Evolutionary conservation across 2,888 invertebrate species (phyloP).

Genomic region (Lathronympha strigana): DNA sequence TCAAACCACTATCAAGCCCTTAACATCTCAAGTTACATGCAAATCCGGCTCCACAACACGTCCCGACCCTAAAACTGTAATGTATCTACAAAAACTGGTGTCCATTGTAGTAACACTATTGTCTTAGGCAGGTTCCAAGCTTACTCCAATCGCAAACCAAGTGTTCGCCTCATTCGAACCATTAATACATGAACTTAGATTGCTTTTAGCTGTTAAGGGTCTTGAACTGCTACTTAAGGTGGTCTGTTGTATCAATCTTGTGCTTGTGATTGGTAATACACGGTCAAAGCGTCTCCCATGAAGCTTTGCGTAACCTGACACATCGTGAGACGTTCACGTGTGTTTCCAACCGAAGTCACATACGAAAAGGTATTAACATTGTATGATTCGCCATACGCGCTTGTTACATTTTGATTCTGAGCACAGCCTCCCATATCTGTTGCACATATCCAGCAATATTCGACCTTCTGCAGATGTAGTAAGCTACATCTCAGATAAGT

Average conservation of each 20-base stretch:
- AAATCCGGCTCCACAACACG: constrained; percentile 29
- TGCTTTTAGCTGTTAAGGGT: background rate
- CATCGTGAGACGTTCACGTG: constrained; percentile 30
- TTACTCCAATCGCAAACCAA: background rate
- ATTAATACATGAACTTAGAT: background rate
- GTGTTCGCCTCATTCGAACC: background rate
- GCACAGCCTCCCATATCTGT: background rate
- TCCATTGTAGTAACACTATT: constrained; percentile 33
- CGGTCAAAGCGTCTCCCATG: constrained; percentile 31
- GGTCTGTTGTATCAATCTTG: background rate
- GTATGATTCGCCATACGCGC: background rate
- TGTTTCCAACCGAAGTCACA: constrained; percentile 18
- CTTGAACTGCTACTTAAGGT: background rate
- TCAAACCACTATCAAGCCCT: constrained; percentile 20
- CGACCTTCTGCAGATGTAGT: background rate
- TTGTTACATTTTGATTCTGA: background rate
- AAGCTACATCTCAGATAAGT: constrained; percentile 8
- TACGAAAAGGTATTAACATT: background rate
- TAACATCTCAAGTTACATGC: constrained; percentile 22
- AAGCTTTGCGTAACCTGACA: constrained; percentile 38
- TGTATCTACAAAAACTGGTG: constrained; percentile 33
- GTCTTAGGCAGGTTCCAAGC: constrained; percentile 20
- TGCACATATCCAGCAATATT: background rate
- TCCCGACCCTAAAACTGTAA: constrained; percentile 35
- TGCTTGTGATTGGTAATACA: background rate